Evolutionary conservation across 2,888 invertebrate species (phyloP), one percentile per base, ranked within the genome.

Genomic region (Latheticus oryzae): DNA sequence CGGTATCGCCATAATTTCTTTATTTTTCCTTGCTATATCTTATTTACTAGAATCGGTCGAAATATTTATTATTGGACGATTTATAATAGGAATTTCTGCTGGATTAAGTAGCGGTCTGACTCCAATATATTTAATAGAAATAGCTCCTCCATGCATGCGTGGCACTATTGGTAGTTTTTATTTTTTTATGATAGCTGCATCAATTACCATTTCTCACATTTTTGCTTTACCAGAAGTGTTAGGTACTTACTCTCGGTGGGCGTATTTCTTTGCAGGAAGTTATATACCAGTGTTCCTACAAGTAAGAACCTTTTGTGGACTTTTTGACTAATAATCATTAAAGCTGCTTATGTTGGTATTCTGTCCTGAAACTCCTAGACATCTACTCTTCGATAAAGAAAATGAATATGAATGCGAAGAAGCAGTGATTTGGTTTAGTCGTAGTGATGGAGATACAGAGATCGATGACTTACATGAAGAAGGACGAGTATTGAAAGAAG

Each of bases 401-500:
- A 5, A 13, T 11, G 28, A 28, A 28, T 5, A 5, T 33, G 12
- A 33, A 13, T 9, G 12, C 12, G n/a, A 15, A 13, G n/a, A 8
- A 33, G 9, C 33, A 13, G 4, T 33, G 12, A 11, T 3, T 11
- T 33, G 33, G 33, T 33, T 33, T 5, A 8, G 33, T 11, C 12
- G 15, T 4, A 3, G 33, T 4, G 13, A 33, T 3, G 33, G 4
- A 7, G 3, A 3, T n/a, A 28, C 3, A 8, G 28, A 28, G n/a
- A 28, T 28, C 5, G 28, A 28, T 3, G n/a, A n/a, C 3, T 28
- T 28, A 5, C 3, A 5, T 5, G 21, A 19, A 19, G 21, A 19
- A 19, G 21, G n/a, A n/a, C n/a, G n/a, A n/a, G n/a, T n/a, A n/a
- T 37, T 50, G 11, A 15, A 21, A 7, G 52, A 51, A 5, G n/a